These are phyloP conservation scores for Leucozona laternaria DNA, from an alignment of 2,888 invertebrate genomes.

Conservation along the genomic window DNA sequence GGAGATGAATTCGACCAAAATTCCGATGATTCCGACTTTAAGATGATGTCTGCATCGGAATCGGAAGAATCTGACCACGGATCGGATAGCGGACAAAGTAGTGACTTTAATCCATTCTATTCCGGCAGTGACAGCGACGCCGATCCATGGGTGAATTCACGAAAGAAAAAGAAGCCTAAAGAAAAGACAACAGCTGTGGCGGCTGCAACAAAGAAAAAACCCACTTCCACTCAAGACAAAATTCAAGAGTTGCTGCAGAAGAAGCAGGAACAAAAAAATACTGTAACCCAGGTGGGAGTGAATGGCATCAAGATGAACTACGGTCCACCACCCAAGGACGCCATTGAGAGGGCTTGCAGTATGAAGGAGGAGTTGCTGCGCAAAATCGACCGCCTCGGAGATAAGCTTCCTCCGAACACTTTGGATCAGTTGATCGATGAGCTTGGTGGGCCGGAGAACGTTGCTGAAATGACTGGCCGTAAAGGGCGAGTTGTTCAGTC, in stretches of 20 bases:
- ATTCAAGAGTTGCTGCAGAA: constrained; percentile 88
- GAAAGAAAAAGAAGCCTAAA: constrained; percentile 85
- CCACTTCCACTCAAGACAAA: constrained; percentile 90
- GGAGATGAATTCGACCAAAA: constrained; percentile 85
- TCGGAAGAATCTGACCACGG: constrained; percentile 84
- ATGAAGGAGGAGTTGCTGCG: constrained; percentile 96
- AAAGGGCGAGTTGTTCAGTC: constrained; percentile 96
- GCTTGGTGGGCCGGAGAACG: constrained; percentile 98
- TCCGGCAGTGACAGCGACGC: constrained; percentile 92
- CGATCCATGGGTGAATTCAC: constrained; percentile 92
- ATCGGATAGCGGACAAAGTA: constrained; percentile 87
- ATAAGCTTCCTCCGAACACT: constrained; percentile 96
- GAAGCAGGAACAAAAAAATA: constrained; percentile 83
- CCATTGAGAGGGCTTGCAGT: constrained; percentile 94
- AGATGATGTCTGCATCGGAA: constrained; percentile 83
- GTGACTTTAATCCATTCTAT: constrained; percentile 97
- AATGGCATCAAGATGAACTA: constrained; percentile 82
- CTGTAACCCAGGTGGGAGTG: constrained; percentile 81
- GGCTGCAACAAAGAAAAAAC: constrained; percentile 73
- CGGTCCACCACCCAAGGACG: constrained; percentile 90
- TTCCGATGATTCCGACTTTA: constrained; percentile 81
- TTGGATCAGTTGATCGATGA: constrained; percentile 99
- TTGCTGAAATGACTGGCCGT: constrained; percentile 99
- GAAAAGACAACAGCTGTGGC: constrained; percentile 77
- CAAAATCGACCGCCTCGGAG: constrained; percentile 93